These are phyloP conservation scores for Larimichthys crocea DNA, from an alignment of 2,113 vertebrate species.

Conservation along the genomic window DNA sequence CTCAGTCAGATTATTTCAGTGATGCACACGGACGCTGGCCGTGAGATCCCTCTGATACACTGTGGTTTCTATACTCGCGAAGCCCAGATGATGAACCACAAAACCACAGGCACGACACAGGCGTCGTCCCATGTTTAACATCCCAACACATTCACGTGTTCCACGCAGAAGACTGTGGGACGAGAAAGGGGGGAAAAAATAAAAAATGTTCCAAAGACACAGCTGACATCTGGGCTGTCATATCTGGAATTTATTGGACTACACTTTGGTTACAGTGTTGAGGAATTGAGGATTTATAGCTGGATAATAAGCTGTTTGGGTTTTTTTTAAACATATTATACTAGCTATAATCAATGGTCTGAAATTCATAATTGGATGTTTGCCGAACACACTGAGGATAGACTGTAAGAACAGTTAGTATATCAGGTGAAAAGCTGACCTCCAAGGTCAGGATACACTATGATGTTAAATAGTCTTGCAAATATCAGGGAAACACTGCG, in stretches of 20 bases:
- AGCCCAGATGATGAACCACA: conserved; percentile 12
- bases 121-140: not conserved
- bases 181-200: not conserved
- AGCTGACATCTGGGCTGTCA: conserved; percentile 43
- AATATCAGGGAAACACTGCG: conserved; percentile 59
- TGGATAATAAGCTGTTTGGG: conserved; percentile 18
- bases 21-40: conserved; percentile 16
- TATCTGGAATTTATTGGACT: conserved; percentile 40
- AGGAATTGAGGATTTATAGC: conserved; percentile 31
- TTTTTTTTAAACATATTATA: conserved; percentile 12
- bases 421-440: conserved; percentile 44
- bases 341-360: conserved; percentile 1
- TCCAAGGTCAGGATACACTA: conserved; percentile 15
- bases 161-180: conserved; percentile 5
- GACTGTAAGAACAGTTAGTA: conserved; percentile 3
- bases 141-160: not conserved
- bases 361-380: conserved; percentile 18
- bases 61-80: conserved; percentile 17
- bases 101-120: not conserved
- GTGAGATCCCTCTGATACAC: not conserved
- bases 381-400: conserved; percentile 11
- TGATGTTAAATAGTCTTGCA: conserved; percentile 22
- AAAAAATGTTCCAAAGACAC: conserved; percentile 36
- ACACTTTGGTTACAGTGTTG: conserved; percentile 18
- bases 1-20: conserved; percentile 34